Conservation (phyloP, 2,797 vertebrate species). For the Urocyon cinereoargenteus region DNA sequence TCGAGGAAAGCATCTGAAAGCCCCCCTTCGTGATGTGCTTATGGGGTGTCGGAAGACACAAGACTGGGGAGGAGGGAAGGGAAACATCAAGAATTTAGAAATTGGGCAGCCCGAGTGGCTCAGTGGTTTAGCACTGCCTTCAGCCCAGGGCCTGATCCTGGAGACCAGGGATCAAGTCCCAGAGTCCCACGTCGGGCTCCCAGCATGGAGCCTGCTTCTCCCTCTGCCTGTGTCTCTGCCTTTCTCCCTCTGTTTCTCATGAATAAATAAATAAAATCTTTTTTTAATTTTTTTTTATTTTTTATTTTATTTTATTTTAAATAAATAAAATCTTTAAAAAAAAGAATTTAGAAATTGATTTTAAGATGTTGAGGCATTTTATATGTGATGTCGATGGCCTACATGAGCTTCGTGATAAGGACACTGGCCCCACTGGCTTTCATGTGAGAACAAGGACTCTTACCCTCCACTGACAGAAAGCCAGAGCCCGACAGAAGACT, state of each 20-base stretch:
- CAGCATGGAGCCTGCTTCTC: no score
- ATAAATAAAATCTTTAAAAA: no score
- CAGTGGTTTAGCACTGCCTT: no score
- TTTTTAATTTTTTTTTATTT: no score
- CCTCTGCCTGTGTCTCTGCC: no score
- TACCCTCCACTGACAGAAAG: neutral
- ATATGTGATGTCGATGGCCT: neutral
- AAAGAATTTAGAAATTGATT: slow-evolving; percentile 26
- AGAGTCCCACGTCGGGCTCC: no score
- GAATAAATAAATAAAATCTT: no score
- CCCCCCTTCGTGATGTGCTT: neutral
- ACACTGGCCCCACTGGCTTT: neutral
- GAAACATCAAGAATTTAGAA: slow-evolving; percentile 18
- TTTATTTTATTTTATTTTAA: no score
- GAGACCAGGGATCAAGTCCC: no score
- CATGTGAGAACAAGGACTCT: neutral
- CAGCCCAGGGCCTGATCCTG: no score
- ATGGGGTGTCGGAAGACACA: neutral
- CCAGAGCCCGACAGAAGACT: neutral
- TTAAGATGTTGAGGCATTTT: neutral
- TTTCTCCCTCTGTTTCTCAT: no score
- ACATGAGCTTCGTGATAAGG: neutral
- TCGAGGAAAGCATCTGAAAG: neutral
- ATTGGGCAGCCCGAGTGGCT: neutral
- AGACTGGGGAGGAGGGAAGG: neutral